Evolutionary conservation across 2,888 invertebrate genomes (phyloP).

Genomic region (Pasiphila rectangulata): DNA sequence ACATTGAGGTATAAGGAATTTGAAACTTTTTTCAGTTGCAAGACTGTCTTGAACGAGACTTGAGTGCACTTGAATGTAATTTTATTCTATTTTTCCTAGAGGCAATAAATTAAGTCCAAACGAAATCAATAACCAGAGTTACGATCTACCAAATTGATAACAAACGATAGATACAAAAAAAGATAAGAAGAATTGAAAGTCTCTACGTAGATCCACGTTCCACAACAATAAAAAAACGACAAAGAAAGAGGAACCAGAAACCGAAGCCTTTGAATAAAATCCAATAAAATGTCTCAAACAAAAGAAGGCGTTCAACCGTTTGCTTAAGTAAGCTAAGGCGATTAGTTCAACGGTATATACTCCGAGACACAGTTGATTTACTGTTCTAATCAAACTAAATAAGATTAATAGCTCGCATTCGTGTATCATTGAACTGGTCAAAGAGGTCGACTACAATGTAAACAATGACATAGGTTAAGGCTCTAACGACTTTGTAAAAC

Average conservation of each 20-base stretch:
- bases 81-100: no score
- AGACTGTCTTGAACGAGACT: no score
- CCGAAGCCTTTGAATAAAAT: constrained; percentile 16
- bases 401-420: neutral
- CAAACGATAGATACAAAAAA: no score
- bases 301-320: constrained; percentile 11
- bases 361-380: constrained; percentile 1
- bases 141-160: no score
- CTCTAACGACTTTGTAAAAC: neutral
- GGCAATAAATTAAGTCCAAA: no score
- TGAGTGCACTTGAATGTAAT: no score
- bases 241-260: neutral
- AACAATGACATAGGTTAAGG: neutral
- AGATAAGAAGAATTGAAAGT: no score
- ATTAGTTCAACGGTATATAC: constrained; percentile 8
- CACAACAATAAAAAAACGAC: no score
- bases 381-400: neutral
- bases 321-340: constrained; percentile 18
- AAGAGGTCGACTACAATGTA: neutral
- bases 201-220: no score
- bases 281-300: constrained; percentile 19
- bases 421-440: neutral
- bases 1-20: no score
- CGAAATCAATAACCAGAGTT: no score
- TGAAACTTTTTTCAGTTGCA: no score